Evolutionary conservation across 2,797 vertebrate genomes (phyloP).

Genomic region (Allochrocebus solatus): DNA sequence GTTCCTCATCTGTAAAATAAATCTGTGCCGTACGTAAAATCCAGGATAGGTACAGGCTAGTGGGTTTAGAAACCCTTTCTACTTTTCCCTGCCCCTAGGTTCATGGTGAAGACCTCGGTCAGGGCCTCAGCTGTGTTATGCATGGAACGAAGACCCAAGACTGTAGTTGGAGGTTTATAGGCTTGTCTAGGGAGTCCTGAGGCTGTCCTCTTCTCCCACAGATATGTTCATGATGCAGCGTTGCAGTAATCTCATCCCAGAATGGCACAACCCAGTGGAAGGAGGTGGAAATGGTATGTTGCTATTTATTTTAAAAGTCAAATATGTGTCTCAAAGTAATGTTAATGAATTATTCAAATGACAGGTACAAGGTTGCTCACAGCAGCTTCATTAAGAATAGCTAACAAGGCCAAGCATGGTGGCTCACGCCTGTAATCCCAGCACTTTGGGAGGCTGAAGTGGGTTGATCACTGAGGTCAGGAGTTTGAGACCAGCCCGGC

Average conservation of each 20-base stretch:
- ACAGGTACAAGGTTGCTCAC: background rate
- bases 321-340: slow-evolving; percentile 66
- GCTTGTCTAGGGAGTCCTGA: background rate
- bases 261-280: background rate
- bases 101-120: background rate
- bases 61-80: background rate
- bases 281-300: background rate
- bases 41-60: background rate
- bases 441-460: background rate
- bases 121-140: background rate
- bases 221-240: background rate
- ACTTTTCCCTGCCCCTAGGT: background rate
- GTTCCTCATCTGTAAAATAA: background rate
- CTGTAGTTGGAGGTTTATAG: background rate
- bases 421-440: background rate
- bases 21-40: background rate
- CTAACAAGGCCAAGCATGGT: background rate
- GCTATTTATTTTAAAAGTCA: slow-evolving; percentile 66
- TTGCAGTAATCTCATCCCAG: background rate
- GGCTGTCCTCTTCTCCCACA: background rate
- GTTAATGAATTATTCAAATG: slow-evolving; percentile 52
- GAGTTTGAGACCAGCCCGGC: background rate
- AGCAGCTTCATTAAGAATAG: slow-evolving; percentile 5
- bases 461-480: background rate
- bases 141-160: background rate